Base-by-base conservation (phyloP, 37 sponge, comb jelly and placozoan species). In the Hormiphora californensis region DNA sequence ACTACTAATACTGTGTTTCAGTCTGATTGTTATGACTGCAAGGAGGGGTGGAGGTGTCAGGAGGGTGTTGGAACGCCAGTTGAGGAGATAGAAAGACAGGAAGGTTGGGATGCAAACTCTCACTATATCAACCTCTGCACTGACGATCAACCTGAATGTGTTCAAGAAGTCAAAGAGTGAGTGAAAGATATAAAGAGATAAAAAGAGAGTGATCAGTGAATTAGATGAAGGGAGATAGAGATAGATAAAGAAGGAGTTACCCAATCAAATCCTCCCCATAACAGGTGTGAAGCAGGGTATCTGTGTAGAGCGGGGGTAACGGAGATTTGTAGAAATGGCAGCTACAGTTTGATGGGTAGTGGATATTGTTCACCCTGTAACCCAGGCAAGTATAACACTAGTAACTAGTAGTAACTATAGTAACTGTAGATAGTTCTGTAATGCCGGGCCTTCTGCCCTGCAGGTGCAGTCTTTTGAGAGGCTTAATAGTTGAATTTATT, bases 221-320 rank as follows among this genome's bases (percentile, higher is more conserved):
- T 17, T 46, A 17, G 51, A 8, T 46, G 51, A 46, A 12, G 51
- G 51, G 11, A 8, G 12, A 46, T 46, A 12, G n/a, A n/a, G n/a
- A n/a, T n/a, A n/a, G n/a, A n/a, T n/a, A n/a, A n/a, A n/a, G n/a
- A n/a, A n/a, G n/a, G n/a, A n/a, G n/a, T n/a, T n/a, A n/a, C n/a
- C n/a, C n/a, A n/a, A n/a, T n/a, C n/a, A n/a, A n/a, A n/a, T n/a
- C 12, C 53, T 49, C 9, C 62, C n/a, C 27, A 22, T 21, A 1
- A 22, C 81, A 73, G 81, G 22, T 73, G 81, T 41, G 81, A 39
- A 15, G 44, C 81, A 40, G 81, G 81, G 41, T 73, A 73, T 28
- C 35, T 33, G 46, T 73, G 81, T 73, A 73, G 81, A 36, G 81
- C 81, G 8, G 81, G 81, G 40, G 35, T 73, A n/a, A 73, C 81